Conservation (phyloP, 2,113 vertebrate species). For the Naja naja region DNA sequence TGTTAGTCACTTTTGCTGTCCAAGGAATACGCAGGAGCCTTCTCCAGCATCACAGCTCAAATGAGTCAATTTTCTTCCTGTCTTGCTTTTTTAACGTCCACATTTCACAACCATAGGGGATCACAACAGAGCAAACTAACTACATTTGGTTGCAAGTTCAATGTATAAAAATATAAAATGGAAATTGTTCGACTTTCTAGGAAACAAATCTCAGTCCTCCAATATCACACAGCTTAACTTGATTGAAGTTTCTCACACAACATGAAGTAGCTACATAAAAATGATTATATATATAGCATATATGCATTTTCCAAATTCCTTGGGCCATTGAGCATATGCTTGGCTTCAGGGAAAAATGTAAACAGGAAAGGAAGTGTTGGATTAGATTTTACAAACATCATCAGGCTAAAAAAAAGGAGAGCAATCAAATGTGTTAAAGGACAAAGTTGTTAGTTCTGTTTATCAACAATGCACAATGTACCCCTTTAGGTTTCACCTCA, state of each 20-base stretch:
- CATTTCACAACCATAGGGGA: no score
- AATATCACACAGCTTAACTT: not conserved
- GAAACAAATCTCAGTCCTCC: not conserved
- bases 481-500: not conserved
- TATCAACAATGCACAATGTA: not conserved
- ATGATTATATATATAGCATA: not conserved
- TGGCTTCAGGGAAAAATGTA: not conserved
- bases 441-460: not conserved
- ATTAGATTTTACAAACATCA: not conserved
- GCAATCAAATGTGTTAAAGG: not conserved
- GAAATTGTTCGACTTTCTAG: not conserved
- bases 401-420: not conserved
- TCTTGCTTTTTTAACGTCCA: no score
- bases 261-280: not conserved
- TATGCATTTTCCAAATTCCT: not conserved
- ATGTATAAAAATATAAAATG: not conserved
- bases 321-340: not conserved
- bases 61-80: no score
- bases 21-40: no score
- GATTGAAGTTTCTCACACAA: not conserved
- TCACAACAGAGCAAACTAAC: no score
- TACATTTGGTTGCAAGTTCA: no score
- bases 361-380: not conserved
- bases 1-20: no score
- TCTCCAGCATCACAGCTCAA: no score